Base-by-base conservation (phyloP, 2,888 invertebrate genomes). In the Chalcosyrphus nemorum region DNA sequence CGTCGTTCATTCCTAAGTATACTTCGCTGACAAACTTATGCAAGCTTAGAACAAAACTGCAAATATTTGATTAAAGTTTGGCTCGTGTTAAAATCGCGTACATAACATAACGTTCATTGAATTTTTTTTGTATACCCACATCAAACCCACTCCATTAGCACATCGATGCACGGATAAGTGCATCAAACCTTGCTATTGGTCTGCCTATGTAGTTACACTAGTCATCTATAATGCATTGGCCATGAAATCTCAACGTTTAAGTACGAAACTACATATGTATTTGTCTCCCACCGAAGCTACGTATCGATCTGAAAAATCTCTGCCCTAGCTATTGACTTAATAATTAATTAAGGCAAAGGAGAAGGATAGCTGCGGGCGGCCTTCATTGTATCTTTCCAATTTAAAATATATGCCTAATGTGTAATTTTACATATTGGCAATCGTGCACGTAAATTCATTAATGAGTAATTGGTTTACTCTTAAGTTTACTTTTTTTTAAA, bases 11-110 rank as follows among this genome's bases (percentile, higher is more conserved):
- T 47, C 27, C 11, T 45, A 45, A 32, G 32, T 32, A 61, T 29
- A 32, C 29, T 35, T 19, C 29, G 32, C 6, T 6, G 7, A 32
- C 63, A 32, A 32, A 19, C 32, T 32, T 38, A 24, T 32, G 35
- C 21, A 59, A 50, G 24, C 50, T 65, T 24, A 38, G 35, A 65
- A 50, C 21, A 35, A 21, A 35, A 65, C 32, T 38, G 65, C 65
- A 52, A 65, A 65, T 65, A 52, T 65, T 65, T 65, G 35, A 50
- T 11, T 65, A 11, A 63, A 15, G 35, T 52, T 63, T 21, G 32
- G 35, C 13, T 35, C 50, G 47, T 63, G 47, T 50, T 19, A 65
- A 38, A 52, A 50, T 24, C 21, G 19, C 50, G 52, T 9, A 45
- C 45, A 41, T 0, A 13, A 13, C 5, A 2, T 6, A 19, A 47